Evolutionary conservation across 2,113 vertebrate genomes (phyloP).

Genomic region (Phrynosoma blainvillii): DNA sequence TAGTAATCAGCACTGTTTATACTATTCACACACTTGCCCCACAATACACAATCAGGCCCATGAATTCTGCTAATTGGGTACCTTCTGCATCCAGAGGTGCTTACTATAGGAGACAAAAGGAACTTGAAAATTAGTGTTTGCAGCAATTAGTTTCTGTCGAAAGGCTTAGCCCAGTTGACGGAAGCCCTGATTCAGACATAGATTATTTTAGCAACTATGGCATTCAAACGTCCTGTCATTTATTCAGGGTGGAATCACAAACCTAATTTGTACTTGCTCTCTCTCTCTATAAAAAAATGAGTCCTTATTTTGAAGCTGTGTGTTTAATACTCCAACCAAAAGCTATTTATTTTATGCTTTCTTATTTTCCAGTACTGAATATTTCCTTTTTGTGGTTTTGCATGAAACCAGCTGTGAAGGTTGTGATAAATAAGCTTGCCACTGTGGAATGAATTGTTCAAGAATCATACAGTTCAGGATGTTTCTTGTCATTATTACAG

Average conservation of each 20-base stretch:
- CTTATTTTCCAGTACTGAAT: constrained; percentile 59
- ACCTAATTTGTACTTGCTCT: constrained; percentile 69
- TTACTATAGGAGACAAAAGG: constrained; percentile 81
- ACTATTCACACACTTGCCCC: constrained; percentile 73
- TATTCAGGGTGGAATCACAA: constrained; percentile 74
- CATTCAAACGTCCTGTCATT: constrained; percentile 76
- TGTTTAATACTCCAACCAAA: constrained; percentile 61
- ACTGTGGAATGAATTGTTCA: constrained; percentile 60
- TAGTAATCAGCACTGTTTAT: constrained; percentile 85
- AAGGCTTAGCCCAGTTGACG: constrained; percentile 79
- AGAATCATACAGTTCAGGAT: constrained; percentile 36
- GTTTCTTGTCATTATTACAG: constrained; percentile 60
- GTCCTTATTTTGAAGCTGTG: constrained; percentile 68
- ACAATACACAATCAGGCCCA: constrained; percentile 87
- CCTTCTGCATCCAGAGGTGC: constrained; percentile 84
- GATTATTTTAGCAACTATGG: constrained; percentile 78
- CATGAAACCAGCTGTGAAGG: constrained; percentile 65
- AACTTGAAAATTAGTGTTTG: constrained; percentile 84
- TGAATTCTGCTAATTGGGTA: constrained; percentile 87
- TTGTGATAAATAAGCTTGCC: constrained; percentile 64
- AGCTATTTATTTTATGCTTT: constrained; percentile 63
- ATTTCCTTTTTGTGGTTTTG: constrained; percentile 54
- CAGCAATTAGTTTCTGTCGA: constrained; percentile 83
- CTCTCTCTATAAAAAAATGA: constrained; percentile 47
- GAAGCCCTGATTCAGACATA: constrained; percentile 77